Percentiles rank a stretch among this genome's conserved stretches.
Conservation (phyloP, 2,888 invertebrate species). For the Eristalinus aeneus region DNA sequence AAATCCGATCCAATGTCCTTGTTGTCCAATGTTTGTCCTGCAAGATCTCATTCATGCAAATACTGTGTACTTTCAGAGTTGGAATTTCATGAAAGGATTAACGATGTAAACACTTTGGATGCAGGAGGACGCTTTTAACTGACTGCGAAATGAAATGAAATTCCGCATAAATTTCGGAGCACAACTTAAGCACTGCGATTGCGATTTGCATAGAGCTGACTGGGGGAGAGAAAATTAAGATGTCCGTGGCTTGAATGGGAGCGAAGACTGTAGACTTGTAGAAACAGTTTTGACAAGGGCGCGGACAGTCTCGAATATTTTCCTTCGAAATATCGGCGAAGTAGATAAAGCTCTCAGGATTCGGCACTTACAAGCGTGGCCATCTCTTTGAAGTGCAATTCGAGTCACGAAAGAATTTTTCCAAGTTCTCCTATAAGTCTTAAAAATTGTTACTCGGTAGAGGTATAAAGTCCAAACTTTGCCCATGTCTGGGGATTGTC, state of each 20-base stretch:
- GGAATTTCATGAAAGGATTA: background rate
- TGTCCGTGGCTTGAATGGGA: background rate
- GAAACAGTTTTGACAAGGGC: too few species aligned
- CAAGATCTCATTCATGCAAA: background rate
- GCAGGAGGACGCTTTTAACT: background rate
- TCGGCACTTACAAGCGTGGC: too few species aligned
- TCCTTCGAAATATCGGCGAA: too few species aligned
- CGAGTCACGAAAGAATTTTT: too few species aligned
- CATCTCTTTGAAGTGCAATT: too few species aligned
- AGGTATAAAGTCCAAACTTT: too few species aligned
- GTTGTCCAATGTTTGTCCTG: background rate
- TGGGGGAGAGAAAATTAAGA: constrained; percentile 7
- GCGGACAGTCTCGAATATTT: too few species aligned
- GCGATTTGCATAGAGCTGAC: background rate
- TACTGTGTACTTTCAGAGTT: background rate
- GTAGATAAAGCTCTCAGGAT: too few species aligned
- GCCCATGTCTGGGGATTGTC: too few species aligned
- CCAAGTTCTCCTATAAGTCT: too few species aligned
- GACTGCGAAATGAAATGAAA: background rate
- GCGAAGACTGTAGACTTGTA: too few species aligned
- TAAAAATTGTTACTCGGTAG: too few species aligned
- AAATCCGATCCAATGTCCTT: background rate
- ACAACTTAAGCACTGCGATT: background rate
- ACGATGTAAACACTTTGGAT: background rate
- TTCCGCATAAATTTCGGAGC: background rate